Evolutionary conservation across 2,113 vertebrate species (phyloP).

Genomic region (Sarotherodon lohbergeri): DNA sequence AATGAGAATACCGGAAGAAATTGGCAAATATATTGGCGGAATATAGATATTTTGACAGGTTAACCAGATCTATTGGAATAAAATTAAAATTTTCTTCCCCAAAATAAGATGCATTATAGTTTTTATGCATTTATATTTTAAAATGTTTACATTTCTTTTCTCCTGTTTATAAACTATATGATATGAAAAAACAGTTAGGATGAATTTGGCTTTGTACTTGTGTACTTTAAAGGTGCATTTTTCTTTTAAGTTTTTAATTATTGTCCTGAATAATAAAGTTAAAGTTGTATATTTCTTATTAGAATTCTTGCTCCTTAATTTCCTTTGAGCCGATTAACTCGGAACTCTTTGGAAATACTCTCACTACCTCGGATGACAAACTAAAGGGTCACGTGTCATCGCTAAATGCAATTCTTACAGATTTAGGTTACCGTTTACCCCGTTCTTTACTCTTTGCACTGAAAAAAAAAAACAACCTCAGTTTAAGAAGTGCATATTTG

Average conservation of each 20-base stretch:
- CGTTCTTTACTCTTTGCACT: background rate
- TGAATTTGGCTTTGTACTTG: background rate
- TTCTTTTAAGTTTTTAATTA: background rate
- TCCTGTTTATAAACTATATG: background rate
- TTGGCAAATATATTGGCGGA: accelerated
- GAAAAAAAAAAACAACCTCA: background rate
- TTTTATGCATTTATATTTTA: background rate
- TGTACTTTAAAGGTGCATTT: background rate
- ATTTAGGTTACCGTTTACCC: background rate
- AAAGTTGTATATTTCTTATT: background rate
- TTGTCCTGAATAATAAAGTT: background rate
- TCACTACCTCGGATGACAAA: background rate
- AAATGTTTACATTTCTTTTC: background rate
- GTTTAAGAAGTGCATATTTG: background rate
- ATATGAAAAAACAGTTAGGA: background rate
- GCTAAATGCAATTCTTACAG: background rate
- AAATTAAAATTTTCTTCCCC: accelerated
- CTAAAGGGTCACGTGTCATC: background rate
- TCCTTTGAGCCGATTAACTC: background rate
- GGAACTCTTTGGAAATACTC: background rate
- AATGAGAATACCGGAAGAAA: background rate
- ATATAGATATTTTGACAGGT: background rate
- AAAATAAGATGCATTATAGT: background rate
- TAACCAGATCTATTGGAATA: background rate
- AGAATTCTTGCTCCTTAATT: background rate